These are phyloP conservation scores for Synanthedon tipuliformis DNA, from an alignment of 2,888 invertebrate species.

Conservation along the genomic window DNA sequence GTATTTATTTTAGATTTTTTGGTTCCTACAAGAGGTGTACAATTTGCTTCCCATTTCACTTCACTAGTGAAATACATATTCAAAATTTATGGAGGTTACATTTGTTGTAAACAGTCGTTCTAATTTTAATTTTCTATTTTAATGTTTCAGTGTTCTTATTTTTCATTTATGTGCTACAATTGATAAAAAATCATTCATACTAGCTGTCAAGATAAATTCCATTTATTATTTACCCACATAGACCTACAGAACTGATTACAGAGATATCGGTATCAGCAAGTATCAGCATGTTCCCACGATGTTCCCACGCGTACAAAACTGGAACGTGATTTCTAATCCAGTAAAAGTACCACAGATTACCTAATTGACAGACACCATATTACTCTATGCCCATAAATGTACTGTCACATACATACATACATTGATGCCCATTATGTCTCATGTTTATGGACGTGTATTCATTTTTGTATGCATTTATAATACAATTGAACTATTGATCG, in stretches of 20 bases:
- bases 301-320: constrained; percentile 2
- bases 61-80: too few species aligned
- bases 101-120: too few species aligned
- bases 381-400: neutral
- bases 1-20: too few species aligned
- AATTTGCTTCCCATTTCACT: too few species aligned
- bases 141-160: too few species aligned
- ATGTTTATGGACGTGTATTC: constrained; percentile 43
- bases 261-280: neutral
- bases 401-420: neutral
- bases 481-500: constrained; percentile 43
- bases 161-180: too few species aligned
- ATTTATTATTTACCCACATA: neutral
- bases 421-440: neutral
- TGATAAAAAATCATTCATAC: too few species aligned
- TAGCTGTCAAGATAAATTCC: too few species aligned
- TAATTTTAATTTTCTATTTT: too few species aligned
- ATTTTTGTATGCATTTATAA: constrained; percentile 52
- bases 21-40: too few species aligned
- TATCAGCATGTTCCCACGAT: neutral
- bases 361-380: neutral
- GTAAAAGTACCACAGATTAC: neutral
- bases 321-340: neutral
- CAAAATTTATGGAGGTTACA: too few species aligned
- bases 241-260: neutral